Percentiles rank a stretch among this genome's conserved stretches.
Evolutionary conservation across 1,140 invertebrate genomes (phyloP).

Genomic region (Drosophila albomicans): DNA sequence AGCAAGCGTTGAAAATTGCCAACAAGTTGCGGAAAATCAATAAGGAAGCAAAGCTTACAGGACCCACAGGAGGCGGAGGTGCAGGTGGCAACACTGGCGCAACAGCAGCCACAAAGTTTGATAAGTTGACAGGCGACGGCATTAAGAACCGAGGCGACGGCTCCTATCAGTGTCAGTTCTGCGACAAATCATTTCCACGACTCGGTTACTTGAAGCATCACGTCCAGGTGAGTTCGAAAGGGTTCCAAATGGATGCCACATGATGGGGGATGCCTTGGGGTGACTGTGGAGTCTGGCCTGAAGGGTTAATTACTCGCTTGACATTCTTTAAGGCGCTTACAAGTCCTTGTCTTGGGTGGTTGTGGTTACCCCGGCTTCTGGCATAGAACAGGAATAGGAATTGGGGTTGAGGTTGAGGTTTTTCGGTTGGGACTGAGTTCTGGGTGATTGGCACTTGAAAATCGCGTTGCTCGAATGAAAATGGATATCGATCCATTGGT

Average conservation of each 20-base stretch:
- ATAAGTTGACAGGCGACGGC: slow-evolving; percentile 84
- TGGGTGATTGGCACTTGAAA: slow-evolving; percentile 38
- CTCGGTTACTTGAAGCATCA: slow-evolving; percentile 95
- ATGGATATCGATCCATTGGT: slow-evolving; percentile 20
- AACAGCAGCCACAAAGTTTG: slow-evolving; percentile 71
- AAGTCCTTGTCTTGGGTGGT: slow-evolving; percentile 15
- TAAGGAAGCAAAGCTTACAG: slow-evolving; percentile 71
- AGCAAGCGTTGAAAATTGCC: slow-evolving; percentile 78
- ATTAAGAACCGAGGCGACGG: slow-evolving; percentile 82
- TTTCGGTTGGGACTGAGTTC: not conserved
- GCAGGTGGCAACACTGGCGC: slow-evolving; percentile 22
- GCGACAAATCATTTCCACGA: slow-evolving; percentile 95
- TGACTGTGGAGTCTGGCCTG: slow-evolving; percentile 10
- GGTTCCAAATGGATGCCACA: slow-evolving; percentile 19
- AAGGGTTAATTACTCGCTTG: slow-evolving; percentile 52
- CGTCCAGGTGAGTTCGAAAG: slow-evolving; percentile 91
- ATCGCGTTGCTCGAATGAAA: slow-evolving; percentile 11
- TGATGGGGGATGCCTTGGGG: not conserved
- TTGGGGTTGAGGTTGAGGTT: not conserved
- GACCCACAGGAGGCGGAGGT: slow-evolving; percentile 32
- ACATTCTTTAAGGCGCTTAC: slow-evolving; percentile 48
- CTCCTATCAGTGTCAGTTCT: slow-evolving; percentile 95
- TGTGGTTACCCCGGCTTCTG: slow-evolving; percentile 2
- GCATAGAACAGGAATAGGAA: not conserved
- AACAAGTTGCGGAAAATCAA: slow-evolving; percentile 84